These are phyloP conservation scores for Tachycineta bicolor DNA, from an alignment of 2,113 vertebrate genomes.

Conservation along the genomic window DNA sequence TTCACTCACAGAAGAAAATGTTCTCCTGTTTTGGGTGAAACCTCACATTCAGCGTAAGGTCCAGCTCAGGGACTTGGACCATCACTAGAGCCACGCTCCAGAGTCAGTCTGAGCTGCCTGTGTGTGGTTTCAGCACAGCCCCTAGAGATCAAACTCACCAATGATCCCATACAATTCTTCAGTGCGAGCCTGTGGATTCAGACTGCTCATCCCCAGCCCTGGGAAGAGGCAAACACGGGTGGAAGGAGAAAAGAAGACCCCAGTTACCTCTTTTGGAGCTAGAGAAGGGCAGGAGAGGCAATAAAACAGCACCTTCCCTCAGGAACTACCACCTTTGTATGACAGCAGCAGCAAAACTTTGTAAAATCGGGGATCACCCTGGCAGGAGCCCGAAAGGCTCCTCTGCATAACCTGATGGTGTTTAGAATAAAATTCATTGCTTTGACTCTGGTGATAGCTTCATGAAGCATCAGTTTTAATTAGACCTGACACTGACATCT, in stretches of 20 bases:
- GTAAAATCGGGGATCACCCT: background rate
- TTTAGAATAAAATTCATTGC: conserved; percentile 1
- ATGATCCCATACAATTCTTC: accelerated
- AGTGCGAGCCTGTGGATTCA: accelerated
- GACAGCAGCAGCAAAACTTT: background rate
- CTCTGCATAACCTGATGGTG: conserved; percentile 9
- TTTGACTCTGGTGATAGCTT: conserved; percentile 26
- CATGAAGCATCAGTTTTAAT: background rate
- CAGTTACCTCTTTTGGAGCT: background rate
- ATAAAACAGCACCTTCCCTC: background rate
- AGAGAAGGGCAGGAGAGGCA: background rate
- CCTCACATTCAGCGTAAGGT: background rate
- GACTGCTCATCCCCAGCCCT: background rate
- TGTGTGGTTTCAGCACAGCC: background rate
- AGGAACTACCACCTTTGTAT: background rate
- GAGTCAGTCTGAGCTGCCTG: background rate
- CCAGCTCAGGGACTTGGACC: background rate
- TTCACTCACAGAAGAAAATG: background rate
- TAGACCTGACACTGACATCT: background rate
- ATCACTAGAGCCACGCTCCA: background rate
- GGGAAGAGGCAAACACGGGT: background rate
- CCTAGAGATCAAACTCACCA: background rate
- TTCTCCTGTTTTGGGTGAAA: background rate
- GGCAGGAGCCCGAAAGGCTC: background rate
- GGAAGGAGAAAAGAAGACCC: background rate